These are phyloP conservation scores for Pipra filicauda DNA, from an alignment of 2,113 vertebrate genomes.

Conservation along the genomic window DNA sequence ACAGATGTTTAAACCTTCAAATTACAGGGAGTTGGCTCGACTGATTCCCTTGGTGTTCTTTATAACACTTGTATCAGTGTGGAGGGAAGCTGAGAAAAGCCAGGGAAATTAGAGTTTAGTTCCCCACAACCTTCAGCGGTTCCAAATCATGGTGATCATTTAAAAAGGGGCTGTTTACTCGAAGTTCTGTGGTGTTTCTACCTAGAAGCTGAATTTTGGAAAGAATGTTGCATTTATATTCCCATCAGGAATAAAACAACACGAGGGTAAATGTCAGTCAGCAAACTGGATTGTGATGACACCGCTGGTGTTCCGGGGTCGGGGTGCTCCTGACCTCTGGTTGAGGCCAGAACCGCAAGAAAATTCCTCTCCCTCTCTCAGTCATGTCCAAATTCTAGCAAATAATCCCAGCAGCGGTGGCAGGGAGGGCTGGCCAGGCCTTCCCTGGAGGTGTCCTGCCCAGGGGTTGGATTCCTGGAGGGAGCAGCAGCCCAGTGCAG, in stretches of 20 bases:
- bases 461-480: not conserved
- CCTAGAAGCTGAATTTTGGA: not conserved
- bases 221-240: not conserved
- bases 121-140: not conserved
- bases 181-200: not conserved
- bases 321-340: not conserved
- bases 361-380: accelerated
- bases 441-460: not conserved
- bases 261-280: not conserved
- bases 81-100: not conserved
- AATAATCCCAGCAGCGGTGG: not conserved
- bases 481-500: conserved; percentile 36
- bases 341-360: not conserved
- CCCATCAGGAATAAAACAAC: not conserved
- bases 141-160: accelerated
- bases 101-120: not conserved
- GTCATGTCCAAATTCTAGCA: not conserved
- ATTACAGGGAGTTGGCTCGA: not conserved
- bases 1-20: not conserved
- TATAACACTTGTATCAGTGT: not conserved
- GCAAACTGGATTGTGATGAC: not conserved
- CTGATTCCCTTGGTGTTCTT: not conserved
- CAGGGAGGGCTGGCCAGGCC: not conserved
- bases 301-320: not conserved
- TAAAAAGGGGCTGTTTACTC: not conserved